These are phyloP conservation scores for Eurosta solidaginis DNA, from an alignment of 1,140 invertebrate species.

Conservation along the genomic window DNA sequence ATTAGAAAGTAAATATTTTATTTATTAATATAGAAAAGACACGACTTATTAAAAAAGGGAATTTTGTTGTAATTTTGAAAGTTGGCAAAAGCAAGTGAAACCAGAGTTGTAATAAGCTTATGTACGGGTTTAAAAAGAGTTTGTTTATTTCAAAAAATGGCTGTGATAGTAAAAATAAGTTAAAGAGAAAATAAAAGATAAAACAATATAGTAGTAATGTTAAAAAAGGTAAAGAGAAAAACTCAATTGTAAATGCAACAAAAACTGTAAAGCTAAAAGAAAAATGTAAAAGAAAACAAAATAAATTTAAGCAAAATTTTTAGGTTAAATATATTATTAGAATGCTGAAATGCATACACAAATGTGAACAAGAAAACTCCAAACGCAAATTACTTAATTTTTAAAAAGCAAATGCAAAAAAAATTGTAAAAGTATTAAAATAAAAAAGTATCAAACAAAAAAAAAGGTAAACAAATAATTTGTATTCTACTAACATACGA, in stretches of 20 bases:
- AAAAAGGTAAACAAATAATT: neutral
- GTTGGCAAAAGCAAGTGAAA: no score
- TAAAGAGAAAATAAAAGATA: slow-evolving; percentile 16
- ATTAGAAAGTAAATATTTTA: neutral
- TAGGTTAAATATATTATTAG: slow-evolving; percentile 14
- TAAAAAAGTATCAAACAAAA: neutral
- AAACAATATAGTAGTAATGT: neutral
- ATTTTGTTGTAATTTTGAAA: neutral
- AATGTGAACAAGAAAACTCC: neutral
- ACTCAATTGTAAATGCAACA: no score
- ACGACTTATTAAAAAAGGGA: neutral
- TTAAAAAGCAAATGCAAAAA: slow-evolving; percentile 29
- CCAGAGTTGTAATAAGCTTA: neutral
- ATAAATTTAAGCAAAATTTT: neutral
- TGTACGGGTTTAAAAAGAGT: slow-evolving; percentile 10
- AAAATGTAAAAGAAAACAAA: slow-evolving; percentile 24
- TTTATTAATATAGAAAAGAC: neutral
- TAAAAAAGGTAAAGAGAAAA: neutral
- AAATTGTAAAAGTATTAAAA: slow-evolving; percentile 31
- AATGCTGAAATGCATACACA: neutral
- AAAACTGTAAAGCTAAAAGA: slow-evolving; percentile 16
- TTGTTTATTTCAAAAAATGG: slow-evolving; percentile 36
- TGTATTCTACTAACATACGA: neutral
- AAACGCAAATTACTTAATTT: slow-evolving; percentile 25
- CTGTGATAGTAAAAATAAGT: slow-evolving; percentile 37